phyloP scores from a whole-genome alignment of 1,140 invertebrate species.

The Subanguina moxae region DNA sequence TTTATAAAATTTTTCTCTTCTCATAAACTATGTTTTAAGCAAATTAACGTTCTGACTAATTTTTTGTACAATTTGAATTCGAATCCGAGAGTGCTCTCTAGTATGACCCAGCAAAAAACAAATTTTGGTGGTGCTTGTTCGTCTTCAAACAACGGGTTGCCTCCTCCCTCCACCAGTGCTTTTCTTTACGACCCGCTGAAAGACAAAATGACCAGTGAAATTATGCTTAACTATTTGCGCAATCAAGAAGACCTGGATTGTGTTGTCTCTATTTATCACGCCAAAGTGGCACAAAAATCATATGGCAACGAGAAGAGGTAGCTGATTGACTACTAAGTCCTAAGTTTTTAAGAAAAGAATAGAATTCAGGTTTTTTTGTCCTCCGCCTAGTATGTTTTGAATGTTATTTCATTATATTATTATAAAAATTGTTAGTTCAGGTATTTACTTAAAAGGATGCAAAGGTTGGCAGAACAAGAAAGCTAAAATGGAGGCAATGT shows the following conservation, averaged over 20 bases:
- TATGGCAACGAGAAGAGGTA: slow-evolving; percentile 98
- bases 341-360: neutral
- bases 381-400: slow-evolving; percentile 95
- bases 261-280: slow-evolving; percentile 84
- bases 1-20: neutral
- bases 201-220: slow-evolving; percentile 33
- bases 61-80: neutral
- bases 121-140: neutral
- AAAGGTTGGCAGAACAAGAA: slow-evolving; percentile 79
- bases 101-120: neutral
- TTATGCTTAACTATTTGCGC: slow-evolving; percentile 52
- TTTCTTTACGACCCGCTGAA: neutral
- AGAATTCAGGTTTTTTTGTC: slow-evolving; percentile 80
- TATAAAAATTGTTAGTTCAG: too few relatives aligned
- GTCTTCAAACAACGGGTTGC: neutral
- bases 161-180: neutral
- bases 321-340: too few relatives aligned
- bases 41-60: neutral
- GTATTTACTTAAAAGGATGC: slow-evolving; percentile 57
- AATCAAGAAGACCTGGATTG: slow-evolving; percentile 47
- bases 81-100: neutral
- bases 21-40: neutral
- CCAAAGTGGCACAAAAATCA: slow-evolving; percentile 96
- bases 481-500: slow-evolving; percentile 21
- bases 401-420: slow-evolving; percentile 64